Conservation (phyloP, 2,797 vertebrate species). For the Mus minutoides region DNA sequence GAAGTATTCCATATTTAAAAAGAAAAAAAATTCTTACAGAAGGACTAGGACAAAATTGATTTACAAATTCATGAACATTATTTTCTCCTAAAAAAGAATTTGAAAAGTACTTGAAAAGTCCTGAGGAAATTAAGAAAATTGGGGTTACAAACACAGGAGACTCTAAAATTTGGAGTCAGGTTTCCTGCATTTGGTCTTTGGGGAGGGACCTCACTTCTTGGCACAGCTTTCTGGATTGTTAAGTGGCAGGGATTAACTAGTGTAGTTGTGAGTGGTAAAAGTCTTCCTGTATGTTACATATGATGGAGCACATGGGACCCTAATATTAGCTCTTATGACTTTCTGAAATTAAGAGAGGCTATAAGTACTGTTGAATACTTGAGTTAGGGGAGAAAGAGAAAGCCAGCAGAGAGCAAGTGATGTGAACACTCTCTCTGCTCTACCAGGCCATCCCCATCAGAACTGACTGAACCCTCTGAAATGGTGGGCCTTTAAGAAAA, state of each 20-base stretch:
- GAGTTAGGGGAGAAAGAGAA: neutral
- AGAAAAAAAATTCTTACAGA: neutral
- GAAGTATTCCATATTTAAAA: neutral
- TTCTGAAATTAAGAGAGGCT: neutral
- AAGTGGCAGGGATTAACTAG: no score
- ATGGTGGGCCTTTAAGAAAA: neutral
- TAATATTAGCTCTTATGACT: neutral
- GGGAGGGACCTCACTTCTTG: neutral
- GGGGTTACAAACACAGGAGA: neutral
- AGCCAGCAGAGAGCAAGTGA: rapidly evolving
- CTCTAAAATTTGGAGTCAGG: neutral
- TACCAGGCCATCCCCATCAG: no score
- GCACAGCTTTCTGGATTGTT: neutral
- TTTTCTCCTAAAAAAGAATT: neutral
- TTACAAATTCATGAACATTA: neutral
- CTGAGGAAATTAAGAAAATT: neutral
- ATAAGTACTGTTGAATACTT: neutral
- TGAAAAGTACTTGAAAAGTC: neutral
- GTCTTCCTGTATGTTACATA: neutral
- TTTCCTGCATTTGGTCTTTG: neutral
- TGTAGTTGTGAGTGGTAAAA: neutral
- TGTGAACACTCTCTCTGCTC: neutral
- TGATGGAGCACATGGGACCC: neutral
- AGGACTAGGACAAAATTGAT: neutral
- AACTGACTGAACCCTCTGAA: neutral